phyloP scores from a whole-genome alignment of 2,113 vertebrate species.

The Pandion haliaetus region DNA sequence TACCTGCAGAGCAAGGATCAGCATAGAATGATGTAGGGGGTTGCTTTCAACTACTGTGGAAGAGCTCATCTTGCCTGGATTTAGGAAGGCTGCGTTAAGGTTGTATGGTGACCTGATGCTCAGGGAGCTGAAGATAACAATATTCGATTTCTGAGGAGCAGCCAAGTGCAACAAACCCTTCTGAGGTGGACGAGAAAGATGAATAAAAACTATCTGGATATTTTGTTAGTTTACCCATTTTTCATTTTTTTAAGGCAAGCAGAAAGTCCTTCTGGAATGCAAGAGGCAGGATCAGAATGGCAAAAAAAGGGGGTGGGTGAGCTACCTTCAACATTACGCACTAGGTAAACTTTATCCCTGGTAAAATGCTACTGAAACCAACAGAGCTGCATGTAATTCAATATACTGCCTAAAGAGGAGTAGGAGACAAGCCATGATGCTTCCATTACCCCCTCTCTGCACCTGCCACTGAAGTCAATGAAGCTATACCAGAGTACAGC shows the following conservation, averaged over 20 bases:
- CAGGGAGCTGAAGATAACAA: background rate
- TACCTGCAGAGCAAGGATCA: background rate
- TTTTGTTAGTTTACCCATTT: constrained; percentile 1
- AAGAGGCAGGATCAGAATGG: constrained; percentile 1
- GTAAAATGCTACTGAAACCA: background rate
- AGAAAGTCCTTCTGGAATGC: constrained; percentile 21
- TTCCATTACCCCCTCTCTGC: background rate
- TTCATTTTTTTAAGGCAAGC: constrained; percentile 43
- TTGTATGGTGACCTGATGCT: background rate
- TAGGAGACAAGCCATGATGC: background rate
- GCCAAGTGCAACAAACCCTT: background rate
- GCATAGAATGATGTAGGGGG: background rate
- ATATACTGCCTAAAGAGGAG: background rate
- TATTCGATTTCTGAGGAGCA: background rate
- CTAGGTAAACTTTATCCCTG: background rate
- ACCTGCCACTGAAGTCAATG: background rate
- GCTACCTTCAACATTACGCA: background rate
- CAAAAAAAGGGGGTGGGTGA: background rate
- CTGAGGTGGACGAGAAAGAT: background rate
- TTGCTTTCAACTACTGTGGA: background rate
- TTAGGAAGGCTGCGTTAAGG: background rate
- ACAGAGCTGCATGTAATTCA: background rate
- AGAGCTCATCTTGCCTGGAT: background rate
- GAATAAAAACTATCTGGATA: background rate
- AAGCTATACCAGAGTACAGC: background rate